Base-by-base conservation (phyloP, 53 echinoderm and acorn worm genomes). In the Zoroaster sp. region DNA sequence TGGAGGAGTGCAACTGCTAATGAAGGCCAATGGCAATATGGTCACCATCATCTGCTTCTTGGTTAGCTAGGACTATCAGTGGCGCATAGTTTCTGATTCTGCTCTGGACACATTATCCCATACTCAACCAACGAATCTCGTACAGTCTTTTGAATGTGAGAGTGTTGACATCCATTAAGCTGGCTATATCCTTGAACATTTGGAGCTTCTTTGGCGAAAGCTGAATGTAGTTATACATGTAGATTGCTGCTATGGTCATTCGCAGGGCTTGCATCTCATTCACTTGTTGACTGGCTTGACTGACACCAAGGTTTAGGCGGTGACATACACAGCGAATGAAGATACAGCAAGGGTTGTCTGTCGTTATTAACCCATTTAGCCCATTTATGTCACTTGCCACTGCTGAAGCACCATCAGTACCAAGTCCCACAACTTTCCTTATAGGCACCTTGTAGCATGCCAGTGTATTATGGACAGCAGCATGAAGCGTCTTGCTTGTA, bases 1-100 rank as follows among this genome's bases (percentile, higher is more conserved):
- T 78, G 78, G 14, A 78, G 78, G 30, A 78, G 30, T 30, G 78
- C 78, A 78, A 31, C 53, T 78, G 78, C 78, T 78, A 49, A 25
- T 49, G 23, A 10, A 78, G 53, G 31, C 79, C 55, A 25, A 51
- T 78, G n/a, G 79, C 79, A 78, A 49, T 49, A 40, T 49, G 79
- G 47, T 78, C 79, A 23, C 55, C 79, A 25, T 78, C 79, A 49
- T 30, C 79, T 78, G 79, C 79, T 25, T 78, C 53, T 28, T 78
- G 41, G 33, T 32, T 44, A 31, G 47, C 41, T 20, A 78, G 13
- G 33, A 78, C 28, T 11, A 52, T 35, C 44, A 78, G 53, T 3
- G 79, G 79, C 25, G 43, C 30, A 49, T 23, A 52, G 35, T 78
- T 78, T 78, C 44, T 25, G 30, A 78, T 46, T 28, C 51, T 31